Evolutionary conservation across 2,888 invertebrate genomes (phyloP).

Genomic region (Eupithecia inturbata): DNA sequence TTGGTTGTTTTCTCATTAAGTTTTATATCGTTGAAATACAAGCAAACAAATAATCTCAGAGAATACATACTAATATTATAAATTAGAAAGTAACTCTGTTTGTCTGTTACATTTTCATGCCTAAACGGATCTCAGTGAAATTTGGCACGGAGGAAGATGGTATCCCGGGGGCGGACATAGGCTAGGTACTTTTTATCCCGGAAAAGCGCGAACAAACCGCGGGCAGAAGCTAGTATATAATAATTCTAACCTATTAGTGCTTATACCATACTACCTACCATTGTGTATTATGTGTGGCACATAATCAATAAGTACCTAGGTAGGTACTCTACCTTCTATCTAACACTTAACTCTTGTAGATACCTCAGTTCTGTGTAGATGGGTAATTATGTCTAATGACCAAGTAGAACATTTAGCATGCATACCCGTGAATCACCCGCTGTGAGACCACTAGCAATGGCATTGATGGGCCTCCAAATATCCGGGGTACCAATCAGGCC

Average conservation of each 20-base stretch:
- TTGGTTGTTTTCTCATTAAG: background rate
- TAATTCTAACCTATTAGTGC: no score
- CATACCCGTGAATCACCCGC: slow-evolving; percentile 82
- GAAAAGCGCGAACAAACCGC: no score
- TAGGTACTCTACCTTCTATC: slow-evolving; percentile 5
- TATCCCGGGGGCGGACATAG: no score
- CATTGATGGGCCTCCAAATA: slow-evolving; percentile 87
- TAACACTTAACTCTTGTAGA: background rate
- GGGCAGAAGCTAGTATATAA: no score
- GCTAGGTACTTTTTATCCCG: no score
- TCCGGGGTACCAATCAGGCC: slow-evolving; percentile 87
- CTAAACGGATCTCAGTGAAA: no score
- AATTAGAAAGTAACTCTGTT: no score
- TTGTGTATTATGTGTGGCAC: background rate
- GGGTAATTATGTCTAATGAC: slow-evolving; percentile 5
- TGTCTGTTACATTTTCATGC: no score
- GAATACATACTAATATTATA: no score
- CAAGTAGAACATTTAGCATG: slow-evolving; percentile 2
- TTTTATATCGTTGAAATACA: background rate
- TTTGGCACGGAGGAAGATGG: no score
- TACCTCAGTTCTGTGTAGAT: background rate
- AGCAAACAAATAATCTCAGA: no score
- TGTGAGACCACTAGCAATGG: slow-evolving; percentile 86
- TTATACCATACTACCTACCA: no score
- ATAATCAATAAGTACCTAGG: background rate